Percentiles rank a stretch among this genome's conserved stretches.
Evolutionary conservation across 2,888 invertebrate species (phyloP).

Genomic region (Cyrtodaria siliqua): DNA sequence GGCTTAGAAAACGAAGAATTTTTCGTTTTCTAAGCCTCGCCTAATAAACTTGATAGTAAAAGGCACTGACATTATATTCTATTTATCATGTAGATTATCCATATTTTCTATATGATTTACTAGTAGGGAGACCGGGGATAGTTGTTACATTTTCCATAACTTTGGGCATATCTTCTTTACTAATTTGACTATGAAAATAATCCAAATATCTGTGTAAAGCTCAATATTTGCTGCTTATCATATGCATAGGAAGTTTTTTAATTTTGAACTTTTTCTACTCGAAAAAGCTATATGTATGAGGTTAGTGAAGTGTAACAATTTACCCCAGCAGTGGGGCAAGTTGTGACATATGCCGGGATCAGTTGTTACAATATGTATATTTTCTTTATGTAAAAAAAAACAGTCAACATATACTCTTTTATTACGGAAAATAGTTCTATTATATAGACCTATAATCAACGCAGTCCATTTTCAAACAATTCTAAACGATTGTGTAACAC

Average conservation of each 20-base stretch:
- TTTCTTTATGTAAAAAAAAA: neutral
- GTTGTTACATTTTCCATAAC: neutral
- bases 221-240: neutral
- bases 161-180: neutral
- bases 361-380: neutral
- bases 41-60: no score
- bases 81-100: no score
- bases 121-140: constrained; percentile 3
- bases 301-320: neutral
- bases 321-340: neutral
- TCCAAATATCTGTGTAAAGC: neutral
- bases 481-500: no score
- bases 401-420: neutral
- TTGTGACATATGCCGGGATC: neutral
- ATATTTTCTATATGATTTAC: no score
- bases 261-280: neutral
- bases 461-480: no score
- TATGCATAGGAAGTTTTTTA: neutral
- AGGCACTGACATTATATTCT: no score
- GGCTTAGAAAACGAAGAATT: no score
- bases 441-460: no score
- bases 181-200: neutral
- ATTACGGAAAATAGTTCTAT: no score
- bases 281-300: neutral
- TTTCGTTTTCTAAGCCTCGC: no score